Evolutionary conservation across 2,888 invertebrate species (phyloP), one percentile per base, ranked within the genome.

Genomic region (Drosophila limbata): DNA sequence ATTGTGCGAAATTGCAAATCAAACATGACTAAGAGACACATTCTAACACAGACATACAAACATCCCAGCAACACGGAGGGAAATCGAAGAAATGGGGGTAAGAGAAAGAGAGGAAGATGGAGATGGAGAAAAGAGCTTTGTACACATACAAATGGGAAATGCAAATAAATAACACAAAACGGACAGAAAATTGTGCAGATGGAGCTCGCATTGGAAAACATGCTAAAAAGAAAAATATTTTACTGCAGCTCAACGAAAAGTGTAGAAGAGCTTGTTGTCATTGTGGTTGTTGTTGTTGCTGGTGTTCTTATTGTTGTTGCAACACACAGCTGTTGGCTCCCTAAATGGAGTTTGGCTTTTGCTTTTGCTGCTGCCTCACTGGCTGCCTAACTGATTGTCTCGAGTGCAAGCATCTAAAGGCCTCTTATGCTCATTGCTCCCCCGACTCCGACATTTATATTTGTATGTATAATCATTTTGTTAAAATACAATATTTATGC

Each of bases 1-100:
- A 88, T 84, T 84, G 85, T 87, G 74, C 70, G 64, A 89, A 84
- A 84, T 85, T 88, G 86, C 85, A 89, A 85, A 85, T 85, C 85
- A 85, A 85, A 85, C 84, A 85, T 88, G 81, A 85, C 89, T 80
- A 76, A 80, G 69, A 75, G 69, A 85, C 68, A 80, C 65, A 56
- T 63, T 55, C 67, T 37, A 57, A 42, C 42, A 61, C 48, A 55
- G 39, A 65, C 39, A 55, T 48, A 57, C 55, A 52, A 11, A 42
- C 17, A n/a, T 19, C 48, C 45, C 17, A 39, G 48, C 44, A 9
- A 52, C 31, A 31, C 28, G 9, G 1, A 8, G 5, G 31, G 25
- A 45, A 35, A 21, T 11, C 6, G 13, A 8, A 55, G 21, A 33
- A 2, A 25, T 1, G 17, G 19, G 25, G 19, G 33, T 25, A 10